phyloP scores from a whole-genome alignment of 2,113 vertebrate genomes.

The Pterophyllum scalare region DNA sequence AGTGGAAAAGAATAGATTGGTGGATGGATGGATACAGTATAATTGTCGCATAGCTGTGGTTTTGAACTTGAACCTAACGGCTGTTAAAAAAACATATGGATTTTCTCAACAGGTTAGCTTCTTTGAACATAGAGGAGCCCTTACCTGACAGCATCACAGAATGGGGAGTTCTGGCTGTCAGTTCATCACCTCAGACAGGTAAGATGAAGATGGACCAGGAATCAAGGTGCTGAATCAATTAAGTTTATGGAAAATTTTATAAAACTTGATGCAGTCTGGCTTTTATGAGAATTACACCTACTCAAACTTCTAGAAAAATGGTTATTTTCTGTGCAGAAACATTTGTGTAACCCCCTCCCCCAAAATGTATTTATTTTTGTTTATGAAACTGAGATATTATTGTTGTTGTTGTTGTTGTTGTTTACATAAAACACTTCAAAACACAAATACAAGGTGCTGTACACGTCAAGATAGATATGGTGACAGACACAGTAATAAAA shows the following conservation, averaged over 20 bases:
- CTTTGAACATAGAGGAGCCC: not conserved
- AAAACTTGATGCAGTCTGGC: not conserved
- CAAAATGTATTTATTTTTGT: not conserved
- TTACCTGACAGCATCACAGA: conserved; percentile 83
- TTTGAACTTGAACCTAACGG: not conserved
- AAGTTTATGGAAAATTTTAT: no score
- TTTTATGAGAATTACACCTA: not conserved
- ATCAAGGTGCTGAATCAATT: not conserved
- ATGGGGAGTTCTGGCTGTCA: conserved; percentile 80
- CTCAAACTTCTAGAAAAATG: not conserved
- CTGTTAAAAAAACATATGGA: not conserved
- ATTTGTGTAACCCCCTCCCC: not conserved
- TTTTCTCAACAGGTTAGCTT: conserved; percentile 67
- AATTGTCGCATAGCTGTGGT: not conserved
- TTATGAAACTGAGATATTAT: not conserved
- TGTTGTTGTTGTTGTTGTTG: no score
- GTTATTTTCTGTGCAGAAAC: fast-evolving
- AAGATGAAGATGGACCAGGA: not conserved
- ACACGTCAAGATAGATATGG: not conserved
- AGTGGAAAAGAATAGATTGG: no score
- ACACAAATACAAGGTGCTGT: not conserved
- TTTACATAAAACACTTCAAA: not conserved
- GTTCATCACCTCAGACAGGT: conserved; percentile 77
- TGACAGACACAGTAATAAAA: fast-evolving
- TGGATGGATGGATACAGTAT: fast-evolving